A percentile compares a stretch with the other conserved stretches of the same genome.
These are phyloP conservation scores for Dastarcus helophoroides DNA, from an alignment of 2,888 invertebrate species.

Conservation along the genomic window DNA sequence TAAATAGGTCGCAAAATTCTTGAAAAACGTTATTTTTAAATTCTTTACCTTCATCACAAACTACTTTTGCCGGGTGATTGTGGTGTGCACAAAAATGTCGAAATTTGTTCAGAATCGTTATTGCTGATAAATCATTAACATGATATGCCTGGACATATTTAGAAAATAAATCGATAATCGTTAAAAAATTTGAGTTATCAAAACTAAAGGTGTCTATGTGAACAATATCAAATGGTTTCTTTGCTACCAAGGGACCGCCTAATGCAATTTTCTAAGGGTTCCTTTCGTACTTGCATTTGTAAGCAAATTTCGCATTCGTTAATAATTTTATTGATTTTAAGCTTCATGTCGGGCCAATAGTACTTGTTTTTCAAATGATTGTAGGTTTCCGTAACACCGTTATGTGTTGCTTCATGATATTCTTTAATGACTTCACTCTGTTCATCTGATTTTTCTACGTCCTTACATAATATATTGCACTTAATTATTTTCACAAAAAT, in stretches of 20 bases:
- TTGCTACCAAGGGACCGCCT: constrained; percentile 4
- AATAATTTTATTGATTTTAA: constrained; percentile 7
- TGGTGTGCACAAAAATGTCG: constrained; percentile 8
- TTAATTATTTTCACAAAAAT: too few relatives aligned
- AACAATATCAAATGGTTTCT: constrained; percentile 7
- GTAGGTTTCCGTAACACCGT: constrained; percentile 7
- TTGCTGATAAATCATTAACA: constrained; percentile 3
- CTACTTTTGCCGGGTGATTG: constrained; percentile 5
- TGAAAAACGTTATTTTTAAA: constrained; percentile 6
- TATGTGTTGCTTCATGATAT: constrained; percentile 7
- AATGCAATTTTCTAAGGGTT: constrained; percentile 4
- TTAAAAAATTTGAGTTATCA: constrained; percentile 5
- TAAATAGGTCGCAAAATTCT: constrained; percentile 8
- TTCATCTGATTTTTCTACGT: constrained; percentile 5
- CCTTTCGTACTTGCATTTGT: constrained; percentile 8
- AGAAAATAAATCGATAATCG: constrained; percentile 7
- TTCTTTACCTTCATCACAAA: too few relatives aligned
- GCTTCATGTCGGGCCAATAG: constrained; percentile 8
- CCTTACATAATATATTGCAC: constrained; percentile 6
- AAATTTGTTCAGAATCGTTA: constrained; percentile 6
- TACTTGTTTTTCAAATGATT: constrained; percentile 5
- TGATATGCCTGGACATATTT: constrained; percentile 10
- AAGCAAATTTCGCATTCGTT: constrained; percentile 8
- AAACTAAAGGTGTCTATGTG: constrained; percentile 8
- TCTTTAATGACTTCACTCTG: constrained; percentile 7